Evolutionary conservation across 2,113 vertebrate genomes (phyloP), one percentile per base, ranked within the genome.

Genomic region (Callipepla squamata): DNA sequence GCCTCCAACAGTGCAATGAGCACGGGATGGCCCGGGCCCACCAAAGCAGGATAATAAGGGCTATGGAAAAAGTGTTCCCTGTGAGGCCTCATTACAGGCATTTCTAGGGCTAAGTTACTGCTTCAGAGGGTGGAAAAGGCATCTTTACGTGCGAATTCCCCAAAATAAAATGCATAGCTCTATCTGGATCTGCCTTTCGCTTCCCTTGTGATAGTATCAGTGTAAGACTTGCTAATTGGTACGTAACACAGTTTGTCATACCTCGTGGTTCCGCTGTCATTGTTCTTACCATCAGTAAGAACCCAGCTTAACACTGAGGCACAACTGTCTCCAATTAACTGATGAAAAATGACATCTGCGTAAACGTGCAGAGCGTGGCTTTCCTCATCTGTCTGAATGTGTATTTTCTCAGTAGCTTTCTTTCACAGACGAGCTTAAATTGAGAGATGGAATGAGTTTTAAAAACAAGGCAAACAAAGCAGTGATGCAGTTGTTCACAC

Each of bases 311-410:
- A 55, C 61, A 44, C 38, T 18, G 36, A 95, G 79, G 42, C 75
- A 58, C 58, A 76, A 66, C 85, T 82, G 73, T 92, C 94, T 91
- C 88, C 90, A 95, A 92, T 97, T 97, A 97, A 83, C 73, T 94
- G 93, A 97, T 95, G 95, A 97, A 90, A 96, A 96, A 97, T 89
- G 94, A 63, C 88, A 82, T 80, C 57, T 4, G 13, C 68, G 78
- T 14, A 57, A 40, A 28, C 15, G 65, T 53, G 53, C 50, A 5
- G 51, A 6, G 23, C 44, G 23, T 73, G 90, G 78, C 55, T 57
- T 1, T 65, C 75, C 74, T 78, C 82, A n/a, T 70, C 69, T 69
- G 5, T 83, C 86, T 17, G 53, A 90, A 65, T 4, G 16, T 12
- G 48, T 53, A 40, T 38, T 79, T 81, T 42, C 20, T 83, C 13